Conservation (phyloP, 2,113 vertebrate species). For the Scalopus aquaticus region DNA sequence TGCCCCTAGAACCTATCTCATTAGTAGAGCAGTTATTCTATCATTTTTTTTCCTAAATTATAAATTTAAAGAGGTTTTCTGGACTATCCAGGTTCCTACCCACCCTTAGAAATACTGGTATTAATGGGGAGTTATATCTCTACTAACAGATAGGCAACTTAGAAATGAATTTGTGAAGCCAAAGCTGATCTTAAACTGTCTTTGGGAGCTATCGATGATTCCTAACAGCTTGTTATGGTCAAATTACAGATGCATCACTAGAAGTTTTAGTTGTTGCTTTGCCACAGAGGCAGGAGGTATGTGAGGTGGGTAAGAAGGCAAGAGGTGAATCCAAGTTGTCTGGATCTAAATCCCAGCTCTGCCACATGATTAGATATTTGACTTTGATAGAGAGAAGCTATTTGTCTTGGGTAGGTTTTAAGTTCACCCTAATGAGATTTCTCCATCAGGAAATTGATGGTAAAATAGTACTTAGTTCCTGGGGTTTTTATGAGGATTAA, state of each 20-base stretch:
- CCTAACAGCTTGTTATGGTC: neutral
- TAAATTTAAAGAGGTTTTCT: neutral
- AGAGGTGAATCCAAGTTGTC: neutral
- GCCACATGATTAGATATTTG: neutral
- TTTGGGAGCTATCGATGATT: neutral
- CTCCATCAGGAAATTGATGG: neutral
- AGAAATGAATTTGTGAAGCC: slow-evolving; percentile 17
- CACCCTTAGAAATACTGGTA: neutral
- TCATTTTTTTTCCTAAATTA: neutral
- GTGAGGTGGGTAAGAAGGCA: neutral
- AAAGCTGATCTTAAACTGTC: neutral
- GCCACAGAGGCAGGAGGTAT: neutral
- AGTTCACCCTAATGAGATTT: slow-evolving; percentile 15
- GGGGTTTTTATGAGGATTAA: neutral
- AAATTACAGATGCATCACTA: neutral
- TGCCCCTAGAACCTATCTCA: neutral
- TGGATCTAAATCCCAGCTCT: neutral
- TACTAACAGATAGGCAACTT: neutral
- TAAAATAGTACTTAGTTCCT: neutral
- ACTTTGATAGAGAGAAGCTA: neutral
- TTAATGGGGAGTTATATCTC: neutral
- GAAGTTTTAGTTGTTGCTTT: neutral
- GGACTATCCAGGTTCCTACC: neutral
- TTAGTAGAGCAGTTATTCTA: neutral
- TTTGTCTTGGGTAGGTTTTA: slow-evolving; percentile 8